Evolutionary conservation across 2,888 invertebrate species (phyloP).

Genomic region (Heliconius cydno): DNA sequence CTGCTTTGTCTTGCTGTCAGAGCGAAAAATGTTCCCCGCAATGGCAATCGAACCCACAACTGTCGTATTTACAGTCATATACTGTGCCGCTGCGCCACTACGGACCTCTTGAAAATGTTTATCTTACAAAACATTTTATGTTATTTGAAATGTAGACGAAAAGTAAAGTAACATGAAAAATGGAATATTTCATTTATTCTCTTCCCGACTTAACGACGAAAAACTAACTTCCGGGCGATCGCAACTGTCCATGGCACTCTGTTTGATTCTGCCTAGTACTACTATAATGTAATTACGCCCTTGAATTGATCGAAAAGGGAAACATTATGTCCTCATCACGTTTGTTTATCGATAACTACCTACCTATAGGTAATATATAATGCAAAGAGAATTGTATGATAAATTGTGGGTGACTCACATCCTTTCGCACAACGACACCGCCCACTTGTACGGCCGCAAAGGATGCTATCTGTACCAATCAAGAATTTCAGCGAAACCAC

Average conservation of each 20-base stretch:
- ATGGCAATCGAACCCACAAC: background rate
- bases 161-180: too few species aligned
- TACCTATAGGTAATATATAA: conserved; percentile 13
- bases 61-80: background rate
- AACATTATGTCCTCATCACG: conserved; percentile 32
- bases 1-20: background rate
- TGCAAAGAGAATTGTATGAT: conserved; percentile 39
- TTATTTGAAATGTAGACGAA: too few species aligned
- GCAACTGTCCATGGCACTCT: background rate
- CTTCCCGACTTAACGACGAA: background rate
- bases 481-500: conserved; percentile 16
- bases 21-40: background rate
- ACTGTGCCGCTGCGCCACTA: background rate
- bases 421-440: conserved; percentile 31
- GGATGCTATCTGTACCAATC: conserved; percentile 23
- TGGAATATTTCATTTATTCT: background rate
- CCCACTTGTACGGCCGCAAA: conserved; percentile 20
- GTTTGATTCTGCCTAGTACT: background rate
- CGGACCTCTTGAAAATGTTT: too few species aligned
- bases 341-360: conserved; percentile 34
- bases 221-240: background rate
- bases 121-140: too few species aligned
- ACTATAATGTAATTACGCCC: conserved; percentile 14
- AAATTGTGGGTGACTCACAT: conserved; percentile 39
- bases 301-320: conserved; percentile 35